A percentile compares a stretch with the other conserved stretches of the same genome.
These are phyloP conservation scores for Picus viridis DNA, from an alignment of 2,797 vertebrate species.

Conservation along the genomic window DNA sequence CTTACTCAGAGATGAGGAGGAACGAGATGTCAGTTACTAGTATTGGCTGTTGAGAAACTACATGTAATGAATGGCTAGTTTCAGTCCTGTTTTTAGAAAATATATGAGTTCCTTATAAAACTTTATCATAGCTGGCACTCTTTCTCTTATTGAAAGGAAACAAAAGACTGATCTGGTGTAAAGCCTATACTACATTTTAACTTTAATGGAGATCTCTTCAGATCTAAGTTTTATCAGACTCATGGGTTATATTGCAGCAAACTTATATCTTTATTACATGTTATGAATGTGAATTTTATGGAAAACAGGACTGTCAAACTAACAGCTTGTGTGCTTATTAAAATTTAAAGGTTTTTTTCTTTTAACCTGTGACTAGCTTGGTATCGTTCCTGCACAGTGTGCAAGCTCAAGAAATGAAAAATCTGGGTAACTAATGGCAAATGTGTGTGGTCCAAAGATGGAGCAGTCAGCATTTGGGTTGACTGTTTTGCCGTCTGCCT, in stretches of 20 bases:
- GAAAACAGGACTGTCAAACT: conserved; percentile 45
- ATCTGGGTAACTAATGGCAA: neutral
- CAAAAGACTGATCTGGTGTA: conserved; percentile 45
- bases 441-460: conserved; percentile 33
- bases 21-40: neutral
- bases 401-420: conserved; percentile 7
- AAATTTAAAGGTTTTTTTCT: neutral
- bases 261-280: conserved; percentile 33
- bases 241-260: neutral
- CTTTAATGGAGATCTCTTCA: conserved; percentile 38
- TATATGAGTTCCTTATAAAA: conserved; percentile 41
- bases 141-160: conserved; percentile 45
- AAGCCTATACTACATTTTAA: conserved; percentile 23
- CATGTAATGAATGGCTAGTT: neutral
- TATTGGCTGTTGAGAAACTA: neutral
- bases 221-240: conserved; percentile 14
- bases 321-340: neutral
- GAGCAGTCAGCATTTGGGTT: neutral
- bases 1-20: neutral
- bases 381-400: neutral
- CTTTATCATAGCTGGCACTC: conserved; percentile 42
- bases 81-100: conserved; percentile 13
- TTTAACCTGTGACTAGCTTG: neutral
- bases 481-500: neutral
- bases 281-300: conserved; percentile 56